phyloP scores from a whole-genome alignment of 2,113 vertebrate species.

The Pholis gunnellus region DNA sequence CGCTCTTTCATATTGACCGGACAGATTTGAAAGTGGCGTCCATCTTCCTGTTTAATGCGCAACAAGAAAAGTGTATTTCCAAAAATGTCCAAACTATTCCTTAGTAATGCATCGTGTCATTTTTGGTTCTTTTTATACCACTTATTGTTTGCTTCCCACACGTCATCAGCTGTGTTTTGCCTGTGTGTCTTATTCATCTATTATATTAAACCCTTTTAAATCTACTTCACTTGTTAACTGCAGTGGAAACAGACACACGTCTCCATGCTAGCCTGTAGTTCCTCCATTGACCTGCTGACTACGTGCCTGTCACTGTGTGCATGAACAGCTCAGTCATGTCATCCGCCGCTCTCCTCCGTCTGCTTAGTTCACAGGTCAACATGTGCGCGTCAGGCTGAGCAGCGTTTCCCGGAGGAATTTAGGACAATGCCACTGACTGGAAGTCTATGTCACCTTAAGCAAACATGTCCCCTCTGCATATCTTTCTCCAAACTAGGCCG shows the following conservation, averaged over 20 bases:
- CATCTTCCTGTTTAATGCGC: background rate
- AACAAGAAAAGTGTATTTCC: background rate
- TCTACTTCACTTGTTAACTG: background rate
- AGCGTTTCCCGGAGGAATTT: slow-evolving; percentile 43
- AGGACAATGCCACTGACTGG: slow-evolving; percentile 30
- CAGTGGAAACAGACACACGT: background rate
- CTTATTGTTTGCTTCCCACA: background rate
- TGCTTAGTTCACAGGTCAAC: slow-evolving; percentile 59
- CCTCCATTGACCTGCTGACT: background rate
- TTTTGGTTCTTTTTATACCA: background rate
- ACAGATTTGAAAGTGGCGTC: background rate
- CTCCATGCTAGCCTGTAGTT: background rate
- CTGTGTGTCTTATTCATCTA: background rate
- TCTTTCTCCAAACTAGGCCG: background rate
- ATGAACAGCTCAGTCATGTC: slow-evolving; percentile 21
- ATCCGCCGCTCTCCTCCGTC: background rate
- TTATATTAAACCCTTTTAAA: background rate
- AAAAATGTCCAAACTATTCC: background rate
- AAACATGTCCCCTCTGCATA: background rate
- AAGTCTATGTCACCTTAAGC: slow-evolving; percentile 44
- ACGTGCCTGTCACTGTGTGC: background rate
- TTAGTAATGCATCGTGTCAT: background rate
- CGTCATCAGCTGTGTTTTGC: background rate
- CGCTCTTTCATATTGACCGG: background rate
- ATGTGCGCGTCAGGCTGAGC: slow-evolving; percentile 43